Base-by-base conservation (phyloP, 1,140 invertebrate species). In the Drosophila grimshawi region DNA sequence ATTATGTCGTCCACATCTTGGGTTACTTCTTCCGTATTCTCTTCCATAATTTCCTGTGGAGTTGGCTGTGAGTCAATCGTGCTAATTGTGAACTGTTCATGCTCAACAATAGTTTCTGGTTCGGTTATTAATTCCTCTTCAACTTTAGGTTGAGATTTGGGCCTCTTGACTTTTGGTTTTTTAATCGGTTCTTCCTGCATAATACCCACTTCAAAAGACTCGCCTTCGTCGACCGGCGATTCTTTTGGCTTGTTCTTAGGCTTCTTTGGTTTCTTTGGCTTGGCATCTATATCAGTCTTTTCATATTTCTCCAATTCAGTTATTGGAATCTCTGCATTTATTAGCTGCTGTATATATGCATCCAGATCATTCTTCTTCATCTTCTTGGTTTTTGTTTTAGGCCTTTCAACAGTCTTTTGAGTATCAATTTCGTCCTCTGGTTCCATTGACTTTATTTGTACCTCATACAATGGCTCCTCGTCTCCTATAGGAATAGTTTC, bases 291-390 rank as follows among this genome's bases (percentile, higher is more conserved):
- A 33, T 86, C 91, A 6, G 89, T 77, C 79, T 91, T 92, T 65
- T 93, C 92, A 53, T 92, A 92, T 70, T 86, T 83, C 76, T 92
- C 90, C 41, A 92, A 77, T 71, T 93, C 90, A 6, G 93, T 92
- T 51, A 89, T 76, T 8, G 83, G 82, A 64, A 92, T 90, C 77
- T 94, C 88, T 0, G 80, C 75, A 61, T 92, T 85, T 35, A 91
- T 90, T 6, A 92, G 39, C 37, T 86, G 60, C 53, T 92, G 82
- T 52, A 92, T 92, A 48, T 92, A 92, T 3, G 67, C 92, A 70
- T 92, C 90, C 4, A 92, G 53, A 19, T 92, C 91, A 43, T 83
- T 60, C 70, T 86, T 91, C 35, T 85, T 86, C 55, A 93, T 75
- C 68, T 90, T 92, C 48, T 75, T 91, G 1, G 63, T 48, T 70